Evolutionary conservation across 2,113 vertebrate genomes (phyloP).

Genomic region (Xenus cinereus): DNA sequence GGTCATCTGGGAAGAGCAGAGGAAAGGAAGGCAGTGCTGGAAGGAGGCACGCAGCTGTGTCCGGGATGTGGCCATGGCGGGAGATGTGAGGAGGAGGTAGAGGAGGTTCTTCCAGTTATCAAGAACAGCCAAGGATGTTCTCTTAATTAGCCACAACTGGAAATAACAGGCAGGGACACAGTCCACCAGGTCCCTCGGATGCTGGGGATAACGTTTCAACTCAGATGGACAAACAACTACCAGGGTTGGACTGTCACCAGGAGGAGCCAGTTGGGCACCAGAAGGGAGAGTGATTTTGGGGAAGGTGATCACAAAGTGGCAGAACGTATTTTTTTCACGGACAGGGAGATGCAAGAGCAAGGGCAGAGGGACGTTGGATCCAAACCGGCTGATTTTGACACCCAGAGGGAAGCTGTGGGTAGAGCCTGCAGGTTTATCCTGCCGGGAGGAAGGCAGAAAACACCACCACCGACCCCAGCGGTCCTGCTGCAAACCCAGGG

Average conservation of each 20-base stretch:
- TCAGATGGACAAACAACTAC: not conserved
- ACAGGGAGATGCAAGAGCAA: not conserved
- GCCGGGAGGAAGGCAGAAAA: not conserved
- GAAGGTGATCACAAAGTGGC: not conserved
- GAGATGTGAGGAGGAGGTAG: not conserved
- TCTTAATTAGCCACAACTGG: not conserved
- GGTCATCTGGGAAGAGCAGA: not conserved
- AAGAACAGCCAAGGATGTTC: not conserved
- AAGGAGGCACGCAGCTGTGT: rapidly evolving
- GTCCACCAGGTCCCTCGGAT: not conserved
- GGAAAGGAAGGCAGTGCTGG: not conserved
- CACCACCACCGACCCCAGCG: rapidly evolving
- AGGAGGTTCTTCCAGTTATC: not conserved
- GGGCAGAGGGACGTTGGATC: not conserved
- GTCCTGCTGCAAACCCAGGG: not conserved
- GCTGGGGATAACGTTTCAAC: not conserved
- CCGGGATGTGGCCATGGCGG: not conserved
- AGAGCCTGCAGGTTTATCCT: not conserved
- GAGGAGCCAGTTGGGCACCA: not conserved
- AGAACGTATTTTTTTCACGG: not conserved
- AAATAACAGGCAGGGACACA: not conserved
- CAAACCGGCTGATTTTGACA: not conserved
- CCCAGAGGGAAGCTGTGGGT: rapidly evolving
- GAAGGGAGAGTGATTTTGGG: not conserved
- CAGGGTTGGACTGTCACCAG: not conserved